phyloP scores from a whole-genome alignment of 2,113 vertebrate species.

The Neoarius graeffei region DNA sequence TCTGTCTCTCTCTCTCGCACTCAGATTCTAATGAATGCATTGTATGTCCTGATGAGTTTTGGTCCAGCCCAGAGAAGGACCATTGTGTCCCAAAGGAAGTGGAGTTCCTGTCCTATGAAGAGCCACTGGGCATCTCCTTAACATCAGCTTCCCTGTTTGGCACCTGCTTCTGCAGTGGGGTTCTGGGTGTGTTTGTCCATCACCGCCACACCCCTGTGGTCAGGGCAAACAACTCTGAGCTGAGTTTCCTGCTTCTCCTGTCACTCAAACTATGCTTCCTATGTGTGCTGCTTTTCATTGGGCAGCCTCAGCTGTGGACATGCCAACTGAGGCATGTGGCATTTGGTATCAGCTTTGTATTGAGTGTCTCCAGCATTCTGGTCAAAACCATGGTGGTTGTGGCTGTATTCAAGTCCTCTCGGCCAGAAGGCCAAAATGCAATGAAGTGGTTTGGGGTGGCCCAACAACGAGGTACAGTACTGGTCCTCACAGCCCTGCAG shows the following conservation, averaged over 20 bases:
- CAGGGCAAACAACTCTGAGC: constrained; percentile 62
- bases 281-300: constrained; percentile 61
- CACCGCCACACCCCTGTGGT: constrained; percentile 61
- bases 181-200: constrained; percentile 53
- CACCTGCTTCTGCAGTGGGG: constrained; percentile 49
- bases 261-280: constrained; percentile 63
- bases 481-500: constrained; percentile 52
- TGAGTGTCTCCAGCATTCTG: constrained; percentile 63
- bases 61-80: constrained; percentile 65
- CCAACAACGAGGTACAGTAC: constrained; percentile 61
- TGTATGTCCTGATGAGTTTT: constrained; percentile 68
- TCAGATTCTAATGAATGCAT: constrained; percentile 66
- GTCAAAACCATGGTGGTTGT: constrained; percentile 67
- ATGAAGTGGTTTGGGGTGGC: constrained; percentile 62
- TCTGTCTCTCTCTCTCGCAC: background rate
- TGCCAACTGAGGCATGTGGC: constrained; percentile 61
- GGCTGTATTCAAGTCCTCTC: constrained; percentile 60
- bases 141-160: constrained; percentile 53
- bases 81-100: constrained; percentile 65
- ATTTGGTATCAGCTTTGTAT: constrained; percentile 62
- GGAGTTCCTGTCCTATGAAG: constrained; percentile 59
- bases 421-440: constrained; percentile 52
- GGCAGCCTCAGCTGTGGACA: constrained; percentile 56
- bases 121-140: constrained; percentile 57
- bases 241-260: constrained; percentile 62